A percentile compares a stretch with the other conserved stretches of the same genome.
Conservation (phyloP, 2,113 vertebrate species). For the Xenopus borealis region DNA sequence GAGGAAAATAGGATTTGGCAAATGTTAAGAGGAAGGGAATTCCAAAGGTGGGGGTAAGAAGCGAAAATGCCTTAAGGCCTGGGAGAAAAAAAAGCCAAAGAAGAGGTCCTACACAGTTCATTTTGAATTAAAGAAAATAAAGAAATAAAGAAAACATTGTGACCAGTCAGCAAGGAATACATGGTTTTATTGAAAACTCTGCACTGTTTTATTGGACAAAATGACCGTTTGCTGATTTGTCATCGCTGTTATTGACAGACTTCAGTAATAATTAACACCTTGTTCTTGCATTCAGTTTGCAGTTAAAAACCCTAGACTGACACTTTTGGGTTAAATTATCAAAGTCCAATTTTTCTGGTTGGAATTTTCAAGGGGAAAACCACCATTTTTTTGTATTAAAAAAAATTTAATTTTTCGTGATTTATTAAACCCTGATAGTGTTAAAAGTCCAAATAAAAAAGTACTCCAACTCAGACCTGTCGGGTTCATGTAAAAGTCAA, state of each 20-base stretch:
- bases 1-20: conserved; percentile 36
- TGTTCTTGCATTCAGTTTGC: no score
- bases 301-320: no score
- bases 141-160: conserved; percentile 5
- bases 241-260: neutral
- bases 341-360: no score
- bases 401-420: no score
- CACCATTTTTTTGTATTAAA: no score
- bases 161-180: neutral
- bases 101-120: conserved; percentile 12
- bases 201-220: neutral
- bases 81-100: conserved; percentile 7
- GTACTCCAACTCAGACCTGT: no score
- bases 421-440: no score
- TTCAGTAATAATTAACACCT: no score
- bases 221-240: neutral
- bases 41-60: conserved; percentile 30
- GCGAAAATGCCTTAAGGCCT: conserved; percentile 30
- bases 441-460: no score
- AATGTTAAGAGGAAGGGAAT: conserved; percentile 34
- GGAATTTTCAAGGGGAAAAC: no score
- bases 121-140: conserved; percentile 6
- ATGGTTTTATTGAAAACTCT: neutral
- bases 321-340: no score
- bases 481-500: no score